Conservation (phyloP, 2,113 vertebrate species). For the Alexandromys fortis region DNA sequence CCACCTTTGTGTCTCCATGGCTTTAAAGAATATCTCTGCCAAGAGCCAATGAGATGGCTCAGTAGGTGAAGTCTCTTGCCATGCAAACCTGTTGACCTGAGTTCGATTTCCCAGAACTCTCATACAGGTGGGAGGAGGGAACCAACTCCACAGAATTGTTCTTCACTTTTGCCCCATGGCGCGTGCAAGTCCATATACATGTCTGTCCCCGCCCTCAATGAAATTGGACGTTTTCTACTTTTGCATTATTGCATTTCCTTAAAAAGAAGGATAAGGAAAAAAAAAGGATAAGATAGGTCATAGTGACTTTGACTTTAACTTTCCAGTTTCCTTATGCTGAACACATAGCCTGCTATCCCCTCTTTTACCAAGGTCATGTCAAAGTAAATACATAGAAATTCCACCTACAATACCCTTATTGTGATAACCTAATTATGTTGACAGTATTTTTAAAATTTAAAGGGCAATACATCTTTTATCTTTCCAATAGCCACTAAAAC, state of each 20-base stretch:
- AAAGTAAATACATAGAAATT: constrained; percentile 2
- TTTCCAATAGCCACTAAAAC: constrained; percentile 10
- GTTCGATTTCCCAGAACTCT: background rate
- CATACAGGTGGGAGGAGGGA: background rate
- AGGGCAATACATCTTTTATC: background rate
- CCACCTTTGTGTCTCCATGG: background rate
- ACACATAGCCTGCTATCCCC: background rate
- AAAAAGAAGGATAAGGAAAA: constrained; percentile 58
- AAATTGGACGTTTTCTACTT: background rate
- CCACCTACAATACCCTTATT: background rate
- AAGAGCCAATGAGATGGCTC: background rate
- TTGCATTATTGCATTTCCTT: constrained; percentile 13
- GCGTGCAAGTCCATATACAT: background rate
- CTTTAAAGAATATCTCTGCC: background rate
- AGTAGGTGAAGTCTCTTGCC: background rate
- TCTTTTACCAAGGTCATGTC: background rate
- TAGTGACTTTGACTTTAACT: constrained; percentile 13
- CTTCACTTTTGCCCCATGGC: background rate
- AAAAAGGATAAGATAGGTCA: constrained; percentile 34
- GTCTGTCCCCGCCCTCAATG: too few relatives aligned
- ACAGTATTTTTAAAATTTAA: constrained; percentile 13
- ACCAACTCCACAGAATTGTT: background rate
- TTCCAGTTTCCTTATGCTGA: constrained; percentile 12
- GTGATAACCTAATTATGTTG: constrained; percentile 10
- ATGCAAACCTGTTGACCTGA: background rate